Base-by-base conservation (phyloP, 2,888 invertebrate species). In the Lymantria dispar region DNA sequence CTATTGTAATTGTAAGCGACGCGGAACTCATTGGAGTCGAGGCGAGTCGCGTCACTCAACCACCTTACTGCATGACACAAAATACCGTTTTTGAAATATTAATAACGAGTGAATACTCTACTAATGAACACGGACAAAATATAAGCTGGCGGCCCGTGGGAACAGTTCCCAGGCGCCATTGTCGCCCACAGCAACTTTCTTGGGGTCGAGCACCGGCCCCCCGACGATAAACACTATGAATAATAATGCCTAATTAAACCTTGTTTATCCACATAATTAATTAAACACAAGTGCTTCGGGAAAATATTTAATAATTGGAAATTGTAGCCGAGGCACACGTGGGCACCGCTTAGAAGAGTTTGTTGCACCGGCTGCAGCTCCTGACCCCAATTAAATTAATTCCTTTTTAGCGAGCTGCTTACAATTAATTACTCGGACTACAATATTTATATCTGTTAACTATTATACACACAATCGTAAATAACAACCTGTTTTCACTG, bases 81-180 rank as follows among this genome's bases (percentile, higher is more conserved):
- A 78, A 78, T 87, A 87, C 87, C 87, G 88, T 87, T 87, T 73
- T 78, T 76, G 78, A 83, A 84, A 85, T 88, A 88, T 87, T 86
- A 88, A 87, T 87, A 87, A 83, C 76, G 76, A 76, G 76, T 72
- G 74, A 71, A 69, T 68, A 71, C 76, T 74, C 76, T 82, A 79
- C 84, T 85, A 86, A 86, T 82, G 85, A 85, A 83, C 66, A 58
- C 74, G 72, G 66, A 77, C 78, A 72, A 72, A 79, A 77, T 74
- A 72, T 70, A 66, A 62, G 51, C 54, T 56, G 58, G 57, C 64
- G 73, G 68, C 64, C 60, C 80, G 83, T 86, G 86, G 76, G 85
- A 86, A 57, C 59, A 38, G 57, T 70, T 81, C 81, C 70, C 80
- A 77, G 54, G 74, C 55, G 54, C 71, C 77, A 77, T 77, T 78